A percentile compares a stretch with the other conserved stretches of the same genome.
Evolutionary conservation across 2,113 vertebrate species (phyloP).

Genomic region (Tympanuchus pallidicinctus): DNA sequence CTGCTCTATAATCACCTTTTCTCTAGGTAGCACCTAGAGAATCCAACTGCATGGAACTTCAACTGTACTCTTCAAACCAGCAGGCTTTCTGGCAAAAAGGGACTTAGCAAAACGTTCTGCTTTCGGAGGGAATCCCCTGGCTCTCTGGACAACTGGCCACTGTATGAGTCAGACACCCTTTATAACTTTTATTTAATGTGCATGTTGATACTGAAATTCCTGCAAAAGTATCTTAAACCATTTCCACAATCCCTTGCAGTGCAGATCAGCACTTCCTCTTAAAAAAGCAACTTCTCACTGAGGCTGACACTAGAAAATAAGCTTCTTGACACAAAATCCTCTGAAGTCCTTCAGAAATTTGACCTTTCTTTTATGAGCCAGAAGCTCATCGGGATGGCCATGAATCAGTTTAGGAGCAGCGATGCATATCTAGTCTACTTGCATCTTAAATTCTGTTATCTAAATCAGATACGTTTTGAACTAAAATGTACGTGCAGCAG

Average conservation of each 20-base stretch:
- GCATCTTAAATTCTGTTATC: background rate
- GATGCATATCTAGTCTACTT: background rate
- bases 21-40: background rate
- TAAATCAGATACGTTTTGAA: background rate
- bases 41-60: background rate
- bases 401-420: background rate
- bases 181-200: background rate
- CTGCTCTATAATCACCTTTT: background rate
- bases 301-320: background rate
- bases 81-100: background rate
- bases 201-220: background rate
- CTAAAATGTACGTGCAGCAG: rapidly evolving
- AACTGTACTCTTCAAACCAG: background rate
- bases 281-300: background rate
- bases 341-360: background rate
- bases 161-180: background rate
- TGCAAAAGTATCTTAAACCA: background rate
- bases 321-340: background rate
- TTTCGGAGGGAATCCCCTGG: background rate
- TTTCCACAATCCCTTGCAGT: background rate
- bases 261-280: background rate
- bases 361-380: background rate
- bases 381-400: rapidly evolving
- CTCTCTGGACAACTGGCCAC: background rate
- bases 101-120: background rate